Conservation (phyloP, 53 echinoderm and acorn worm genomes). For the Paracentrotus lividus region DNA sequence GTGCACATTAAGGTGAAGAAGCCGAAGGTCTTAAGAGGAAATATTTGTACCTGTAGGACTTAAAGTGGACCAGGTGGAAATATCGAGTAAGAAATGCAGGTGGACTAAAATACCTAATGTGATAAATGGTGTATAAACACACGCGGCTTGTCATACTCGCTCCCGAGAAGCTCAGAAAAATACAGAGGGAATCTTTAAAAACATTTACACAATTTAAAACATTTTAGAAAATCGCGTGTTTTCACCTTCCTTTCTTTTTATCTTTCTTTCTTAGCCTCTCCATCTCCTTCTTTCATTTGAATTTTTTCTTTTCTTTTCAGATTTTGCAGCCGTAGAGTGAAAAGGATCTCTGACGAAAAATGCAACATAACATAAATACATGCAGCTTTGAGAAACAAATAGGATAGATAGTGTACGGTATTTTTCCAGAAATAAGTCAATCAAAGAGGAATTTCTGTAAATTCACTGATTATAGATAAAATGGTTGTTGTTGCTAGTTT, state of each 20-base stretch:
- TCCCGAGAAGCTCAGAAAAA: slow-evolving; percentile 13
- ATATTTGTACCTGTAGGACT: not conserved
- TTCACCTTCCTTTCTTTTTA: not conserved
- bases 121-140: slow-evolving; percentile 38
- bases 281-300: not conserved
- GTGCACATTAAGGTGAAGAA: slow-evolving; percentile 12
- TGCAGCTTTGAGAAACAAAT: too few relatives aligned
- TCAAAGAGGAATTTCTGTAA: not conserved
- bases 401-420: not conserved
- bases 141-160: not conserved
- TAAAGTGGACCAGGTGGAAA: not conserved
- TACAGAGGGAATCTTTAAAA: slow-evolving; percentile 5
- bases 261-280: not conserved
- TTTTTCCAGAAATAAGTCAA: not conserved
- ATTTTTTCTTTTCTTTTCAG: not conserved
- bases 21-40: not conserved
- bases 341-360: not conserved
- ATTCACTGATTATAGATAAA: not conserved
- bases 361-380: not conserved
- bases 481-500: not conserved
- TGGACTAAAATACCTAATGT: not conserved
- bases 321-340: too few relatives aligned
- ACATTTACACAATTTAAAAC: slow-evolving; percentile 34
- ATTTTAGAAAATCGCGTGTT: not conserved
- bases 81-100: not conserved